Base-by-base conservation (phyloP, 2,113 vertebrate species). In the Paedocypris sp. region DNA sequence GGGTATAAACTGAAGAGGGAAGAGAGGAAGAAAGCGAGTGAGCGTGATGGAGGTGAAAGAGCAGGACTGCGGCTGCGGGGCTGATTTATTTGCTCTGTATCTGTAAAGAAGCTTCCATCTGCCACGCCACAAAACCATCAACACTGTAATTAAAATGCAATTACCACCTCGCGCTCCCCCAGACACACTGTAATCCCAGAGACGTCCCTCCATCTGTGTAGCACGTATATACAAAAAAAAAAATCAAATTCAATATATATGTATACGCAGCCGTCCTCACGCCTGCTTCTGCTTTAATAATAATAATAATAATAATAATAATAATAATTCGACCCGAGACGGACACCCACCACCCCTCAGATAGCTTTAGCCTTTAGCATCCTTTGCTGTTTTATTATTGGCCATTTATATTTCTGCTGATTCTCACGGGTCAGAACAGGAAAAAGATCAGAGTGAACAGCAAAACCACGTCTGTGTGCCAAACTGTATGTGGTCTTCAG, bases 141-240 rank as follows among this genome's bases (percentile, higher is more conserved):
- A 88, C 83, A 87, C 87, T 88, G 87, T 92, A 94, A 98, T 97
- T 95, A 98, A 96, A 94, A 94, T 89, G 89, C 92, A 93, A 94
- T 96, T 94, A 92, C 88, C 85, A 88, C 88, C 87, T 88, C 85
- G 76, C 83, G 77, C 76, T 84, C 76, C 83, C 75, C 76, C 80
- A 77, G 77, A 77, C 80, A 76, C 80, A 85, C 86, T 46, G 75
- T 87, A 92, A 90, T 93, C 90, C 91, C 90, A 85, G 80, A 87
- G 89, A 88, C 82, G 88, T 86, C 86, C 88, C 92, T 93, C 88
- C 87, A 93, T 93, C 90, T 94, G 91, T 87, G 88, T 87, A 82
- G 52, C 83, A 58, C 39, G 43, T 43, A 58, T 56, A 56, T 26
- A 56, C 52, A 35, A 10, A 84, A 83, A 81, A n/a, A n/a, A n/a